These are phyloP conservation scores for Macrostomum cliftonense DNA, from an alignment of 2,888 invertebrate genomes.

Conservation along the genomic window DNA sequence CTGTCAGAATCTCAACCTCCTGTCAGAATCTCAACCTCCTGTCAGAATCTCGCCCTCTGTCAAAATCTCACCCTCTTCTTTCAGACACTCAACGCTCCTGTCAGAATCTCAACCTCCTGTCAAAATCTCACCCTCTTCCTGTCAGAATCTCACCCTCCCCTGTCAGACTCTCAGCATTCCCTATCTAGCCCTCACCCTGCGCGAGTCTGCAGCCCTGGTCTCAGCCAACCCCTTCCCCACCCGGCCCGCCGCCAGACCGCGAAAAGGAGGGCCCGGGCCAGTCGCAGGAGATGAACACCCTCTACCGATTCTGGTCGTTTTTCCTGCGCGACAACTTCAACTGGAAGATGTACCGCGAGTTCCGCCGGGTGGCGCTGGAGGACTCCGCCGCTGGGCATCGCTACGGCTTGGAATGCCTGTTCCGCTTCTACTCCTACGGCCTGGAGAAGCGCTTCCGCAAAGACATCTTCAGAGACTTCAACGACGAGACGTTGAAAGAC, in stretches of 20 bases:
- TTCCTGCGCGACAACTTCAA: conserved; percentile 95
- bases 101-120: too few relatives aligned
- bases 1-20: too few relatives aligned
- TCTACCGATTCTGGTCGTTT: conserved; percentile 98
- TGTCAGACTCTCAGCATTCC: too few relatives aligned
- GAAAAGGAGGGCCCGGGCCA: conserved; percentile 76
- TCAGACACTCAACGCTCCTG: too few relatives aligned
- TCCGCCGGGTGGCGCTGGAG: conserved; percentile 70
- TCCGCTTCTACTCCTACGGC: conserved; percentile 93
- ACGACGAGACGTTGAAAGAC: conserved; percentile 70
- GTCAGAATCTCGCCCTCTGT: too few relatives aligned
- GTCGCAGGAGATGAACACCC: conserved; percentile 96
- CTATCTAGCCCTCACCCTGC: too few relatives aligned
- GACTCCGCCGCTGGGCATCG: conserved; percentile 76
- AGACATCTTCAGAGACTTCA: conserved; percentile 86
- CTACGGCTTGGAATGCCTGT: conserved; percentile 50
- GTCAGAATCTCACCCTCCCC: too few relatives aligned
- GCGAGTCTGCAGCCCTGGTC: not conserved
- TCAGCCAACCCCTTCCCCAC: not conserved
- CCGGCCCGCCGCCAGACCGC: conserved; percentile 56
- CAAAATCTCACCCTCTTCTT: not conserved
- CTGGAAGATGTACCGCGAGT: conserved; percentile 90
- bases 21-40: too few relatives aligned
- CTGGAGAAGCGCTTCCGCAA: conserved; percentile 82
- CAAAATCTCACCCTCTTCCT: too few relatives aligned